phyloP scores from a whole-genome alignment of 2,113 vertebrate genomes.

The Oxyruncus cristatus region DNA sequence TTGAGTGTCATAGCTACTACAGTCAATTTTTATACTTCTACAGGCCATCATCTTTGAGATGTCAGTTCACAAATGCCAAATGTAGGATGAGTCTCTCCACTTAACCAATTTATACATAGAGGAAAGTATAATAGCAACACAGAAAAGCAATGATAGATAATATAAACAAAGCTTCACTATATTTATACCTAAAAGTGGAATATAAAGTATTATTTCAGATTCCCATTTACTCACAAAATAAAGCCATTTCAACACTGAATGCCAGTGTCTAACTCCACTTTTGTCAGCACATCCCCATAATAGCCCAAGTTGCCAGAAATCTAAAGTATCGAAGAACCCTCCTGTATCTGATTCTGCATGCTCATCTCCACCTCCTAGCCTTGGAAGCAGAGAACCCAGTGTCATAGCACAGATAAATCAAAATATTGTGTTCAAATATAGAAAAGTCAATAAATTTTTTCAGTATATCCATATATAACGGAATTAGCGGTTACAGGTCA shows the following conservation, averaged over 20 bases:
- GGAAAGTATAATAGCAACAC: background rate
- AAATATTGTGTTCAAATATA: background rate
- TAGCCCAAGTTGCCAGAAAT: background rate
- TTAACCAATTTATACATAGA: background rate
- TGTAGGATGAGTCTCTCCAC: background rate
- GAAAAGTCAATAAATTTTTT: background rate
- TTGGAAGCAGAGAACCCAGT: background rate
- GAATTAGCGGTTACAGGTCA: background rate
- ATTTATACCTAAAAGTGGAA: background rate
- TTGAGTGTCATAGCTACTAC: background rate
- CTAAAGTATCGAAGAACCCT: background rate
- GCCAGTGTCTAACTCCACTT: background rate
- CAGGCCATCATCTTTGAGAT: background rate
- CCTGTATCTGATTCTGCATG: background rate
- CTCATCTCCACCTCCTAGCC: background rate
- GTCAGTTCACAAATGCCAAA: background rate
- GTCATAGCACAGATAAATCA: background rate
- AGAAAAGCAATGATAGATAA: background rate
- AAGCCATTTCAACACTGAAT: background rate
- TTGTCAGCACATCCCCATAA: background rate
- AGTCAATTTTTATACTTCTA: background rate
- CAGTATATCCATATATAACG: background rate
- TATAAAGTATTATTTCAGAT: background rate
- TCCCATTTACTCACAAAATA: background rate
- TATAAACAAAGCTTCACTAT: background rate